Evolutionary conservation across 2,797 vertebrate species (phyloP), one percentile per base, ranked within the genome.

Genomic region (Nyctalus aviator): DNA sequence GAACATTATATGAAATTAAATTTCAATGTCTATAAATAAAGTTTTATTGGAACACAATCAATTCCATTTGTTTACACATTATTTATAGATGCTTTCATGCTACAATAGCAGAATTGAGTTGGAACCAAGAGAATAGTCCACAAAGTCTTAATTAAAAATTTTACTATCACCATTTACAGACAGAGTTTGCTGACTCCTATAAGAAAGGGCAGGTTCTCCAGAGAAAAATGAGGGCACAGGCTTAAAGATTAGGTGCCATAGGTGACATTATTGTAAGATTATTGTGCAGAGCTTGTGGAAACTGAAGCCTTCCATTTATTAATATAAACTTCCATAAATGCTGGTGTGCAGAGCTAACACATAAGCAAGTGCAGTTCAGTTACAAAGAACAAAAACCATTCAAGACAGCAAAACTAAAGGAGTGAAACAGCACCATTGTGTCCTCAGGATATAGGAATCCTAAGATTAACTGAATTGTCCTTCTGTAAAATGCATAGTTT

Each of bases 71-170:
- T 87, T 75, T 71, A 75, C 21, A 35, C 12, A 35, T 75, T 71
- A 71, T 59, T 71, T 76, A 41, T 37, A 50, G 48, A 35, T 75
- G 27, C 3, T 93, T 91, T 91, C 55, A 76, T 30, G 25, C 66
- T 69, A 27, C 41, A 84, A 35, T 23, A 48, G 30, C 18, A 84
- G 64, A 71, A 69, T 8, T 9, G 13, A 93, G 88, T 55, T 94
- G 72, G 37, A 87, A 78, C 11, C 5, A 23, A 59, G 3, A 84
- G 14, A 84, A 46, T 44, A 41, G 27, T 41, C 55, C 72, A 5
- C 18, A 87, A 93, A 84, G 21, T 3, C 50, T 84, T 88, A 88
- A 69, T 82, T 84, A 41, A 96, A 84, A 78, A 76, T 53, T 79
- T 46, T 96, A 41, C 17, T 84, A 8, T 75, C 8, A 4, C 9